phyloP scores from a whole-genome alignment of 1,140 invertebrate species.

The Yoshiicerus persimilis region DNA sequence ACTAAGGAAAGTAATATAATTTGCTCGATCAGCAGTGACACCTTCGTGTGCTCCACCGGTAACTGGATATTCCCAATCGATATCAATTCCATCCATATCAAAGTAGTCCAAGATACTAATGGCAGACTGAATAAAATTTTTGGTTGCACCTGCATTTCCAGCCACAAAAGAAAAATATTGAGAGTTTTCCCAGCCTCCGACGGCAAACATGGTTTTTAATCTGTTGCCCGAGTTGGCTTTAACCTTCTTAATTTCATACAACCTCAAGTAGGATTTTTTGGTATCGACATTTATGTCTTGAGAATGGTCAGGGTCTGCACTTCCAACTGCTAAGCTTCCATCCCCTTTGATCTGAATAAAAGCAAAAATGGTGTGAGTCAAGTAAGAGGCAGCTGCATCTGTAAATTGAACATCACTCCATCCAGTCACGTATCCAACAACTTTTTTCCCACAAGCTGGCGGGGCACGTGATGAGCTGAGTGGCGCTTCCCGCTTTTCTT shows the following conservation, averaged over 20 bases:
- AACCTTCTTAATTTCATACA: neutral
- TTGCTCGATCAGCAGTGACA: no score
- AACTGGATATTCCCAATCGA: slow-evolving; percentile 55
- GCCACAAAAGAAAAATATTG: slow-evolving; percentile 54
- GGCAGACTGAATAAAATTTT: slow-evolving; percentile 51
- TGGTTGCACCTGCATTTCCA: slow-evolving; percentile 39
- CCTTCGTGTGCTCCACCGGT: neutral
- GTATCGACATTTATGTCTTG: neutral
- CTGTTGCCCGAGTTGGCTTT: neutral
- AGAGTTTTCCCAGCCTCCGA: slow-evolving; percentile 51
- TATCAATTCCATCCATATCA: slow-evolving; percentile 53
- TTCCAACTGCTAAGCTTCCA: neutral
- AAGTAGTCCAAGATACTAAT: slow-evolving; percentile 50
- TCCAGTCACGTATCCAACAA: neutral
- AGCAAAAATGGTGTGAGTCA: neutral
- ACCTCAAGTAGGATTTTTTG: neutral
- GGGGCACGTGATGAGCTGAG: neutral
- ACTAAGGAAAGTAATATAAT: no score
- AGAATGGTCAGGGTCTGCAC: neutral
- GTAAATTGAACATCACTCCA: neutral
- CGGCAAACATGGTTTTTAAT: neutral
- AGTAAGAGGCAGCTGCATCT: neutral
- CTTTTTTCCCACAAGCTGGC: neutral
- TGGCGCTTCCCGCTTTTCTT: neutral
- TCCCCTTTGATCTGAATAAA: neutral